Evolutionary conservation across 2,888 invertebrate genomes (phyloP), one percentile per base, ranked within the genome.

Genomic region (Patella depressa): DNA sequence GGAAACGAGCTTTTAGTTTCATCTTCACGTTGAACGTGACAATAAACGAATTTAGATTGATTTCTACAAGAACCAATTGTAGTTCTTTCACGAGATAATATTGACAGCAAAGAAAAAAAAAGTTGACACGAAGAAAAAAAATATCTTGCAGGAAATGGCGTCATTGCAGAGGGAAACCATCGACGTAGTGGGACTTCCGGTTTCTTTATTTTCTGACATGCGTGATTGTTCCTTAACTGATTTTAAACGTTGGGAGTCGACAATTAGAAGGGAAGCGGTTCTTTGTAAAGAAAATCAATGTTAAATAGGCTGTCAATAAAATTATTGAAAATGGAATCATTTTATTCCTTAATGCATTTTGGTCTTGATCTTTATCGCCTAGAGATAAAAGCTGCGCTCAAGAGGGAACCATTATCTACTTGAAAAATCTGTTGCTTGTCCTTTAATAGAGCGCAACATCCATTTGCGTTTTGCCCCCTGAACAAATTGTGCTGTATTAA

Each of bases 1-100:
- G 75, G 75, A 75, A 75, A 54, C 70, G 29, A 70, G 75, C 75
- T 75, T 75, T 75, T 70, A 75, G 70, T 19, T 54, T 55, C 19
- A n/a, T 59, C 19, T 59, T 19, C 59, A 59, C 15, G 17, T 59
- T n/a, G 19, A 19, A 19, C 59, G 59, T 19, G 59, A 59, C 19
- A 59, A 59, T 19, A 59, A 59, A 59, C 59, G 59, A 59, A 59
- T 59, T 17, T 17, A 9, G n/a, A 59, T 59, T 59, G 59, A 59
- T 59, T 59, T 59, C 19, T 59, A 17, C 19, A 12, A 19, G 19
- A n/a, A 19, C 59, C 9, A 19, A 59, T 59, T 59, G 9, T 19
- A 59, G n/a, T 59, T 59, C 9, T 59, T 59, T 59, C 59, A 19
- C 19, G n/a, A 59, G 17, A 17, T 59, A 14, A 59, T 59, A 19